phyloP scores from a whole-genome alignment of 2,113 vertebrate genomes.

The Hydrolagus affinis region DNA sequence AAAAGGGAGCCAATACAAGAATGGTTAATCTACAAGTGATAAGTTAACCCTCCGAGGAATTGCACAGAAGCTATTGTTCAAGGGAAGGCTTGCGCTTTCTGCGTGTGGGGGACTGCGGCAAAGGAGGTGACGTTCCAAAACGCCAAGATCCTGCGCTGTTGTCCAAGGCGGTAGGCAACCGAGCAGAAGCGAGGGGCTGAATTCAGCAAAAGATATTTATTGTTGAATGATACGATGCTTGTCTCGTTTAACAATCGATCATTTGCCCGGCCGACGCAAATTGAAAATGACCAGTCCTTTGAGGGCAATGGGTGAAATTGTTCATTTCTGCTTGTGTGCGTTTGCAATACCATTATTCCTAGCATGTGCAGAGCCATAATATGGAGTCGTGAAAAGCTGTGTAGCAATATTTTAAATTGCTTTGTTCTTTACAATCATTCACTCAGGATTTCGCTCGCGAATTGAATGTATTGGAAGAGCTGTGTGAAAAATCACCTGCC shows the following conservation, averaged over 20 bases:
- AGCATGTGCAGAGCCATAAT: neutral
- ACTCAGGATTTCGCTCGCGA: neutral
- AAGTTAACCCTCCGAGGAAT: slow-evolving; percentile 48
- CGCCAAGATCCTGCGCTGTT: neutral
- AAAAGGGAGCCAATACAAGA: slow-evolving; percentile 49
- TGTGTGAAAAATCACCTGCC: neutral
- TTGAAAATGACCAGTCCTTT: neutral
- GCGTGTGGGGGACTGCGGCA: too few species aligned
- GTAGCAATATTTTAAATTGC: neutral
- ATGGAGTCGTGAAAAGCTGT: too few species aligned
- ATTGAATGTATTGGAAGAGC: neutral
- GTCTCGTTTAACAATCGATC: neutral
- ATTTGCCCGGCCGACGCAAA: neutral
- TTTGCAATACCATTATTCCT: neutral
- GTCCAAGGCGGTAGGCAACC: too few species aligned
- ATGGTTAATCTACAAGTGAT: slow-evolving; percentile 49
- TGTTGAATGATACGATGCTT: slow-evolving; percentile 1
- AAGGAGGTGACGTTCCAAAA: neutral
- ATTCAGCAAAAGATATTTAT: neutral
- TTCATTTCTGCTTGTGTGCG: neutral
- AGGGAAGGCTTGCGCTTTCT: neutral
- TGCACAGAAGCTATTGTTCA: slow-evolving; percentile 18
- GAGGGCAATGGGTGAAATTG: neutral
- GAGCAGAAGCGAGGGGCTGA: too few species aligned
- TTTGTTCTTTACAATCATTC: neutral